Evolutionary conservation across 2,888 invertebrate genomes (phyloP).

Genomic region (Crematogaster levior): DNA sequence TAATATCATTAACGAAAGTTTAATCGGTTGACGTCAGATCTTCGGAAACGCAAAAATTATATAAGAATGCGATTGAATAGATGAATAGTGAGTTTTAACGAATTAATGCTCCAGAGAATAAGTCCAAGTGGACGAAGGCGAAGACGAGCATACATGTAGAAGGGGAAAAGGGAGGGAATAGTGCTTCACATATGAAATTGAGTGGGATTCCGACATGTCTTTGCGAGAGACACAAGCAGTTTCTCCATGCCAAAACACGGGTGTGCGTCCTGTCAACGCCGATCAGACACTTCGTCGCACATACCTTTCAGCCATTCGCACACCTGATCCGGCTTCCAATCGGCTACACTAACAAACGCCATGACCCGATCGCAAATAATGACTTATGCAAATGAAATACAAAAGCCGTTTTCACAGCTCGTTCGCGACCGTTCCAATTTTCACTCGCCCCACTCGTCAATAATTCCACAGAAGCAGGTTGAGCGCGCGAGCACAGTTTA

Average conservation of each 20-base stretch:
- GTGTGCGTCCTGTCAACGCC: not conserved
- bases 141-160: too few species aligned
- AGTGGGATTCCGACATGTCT: constrained; percentile 15
- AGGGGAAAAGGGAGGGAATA: not conserved
- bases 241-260: not conserved
- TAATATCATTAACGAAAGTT: too few species aligned
- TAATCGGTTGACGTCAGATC: too few species aligned
- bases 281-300: constrained; percentile 37
- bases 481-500: not conserved
- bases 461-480: constrained; percentile 36
- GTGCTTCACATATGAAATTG: constrained; percentile 49
- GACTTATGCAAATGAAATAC: constrained; percentile 53
- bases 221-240: not conserved
- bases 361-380: constrained; percentile 84
- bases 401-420: constrained; percentile 47
- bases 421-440: constrained; percentile 60
- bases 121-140: too few species aligned
- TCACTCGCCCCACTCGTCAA: constrained; percentile 56
- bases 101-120: too few species aligned
- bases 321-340: constrained; percentile 97
- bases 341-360: constrained; percentile 94
- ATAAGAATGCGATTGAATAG: too few species aligned
- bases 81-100: too few species aligned
- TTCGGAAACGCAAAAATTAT: too few species aligned
- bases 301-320: constrained; percentile 96